Evolutionary conservation across 2,797 vertebrate genomes (phyloP).

Genomic region (Poeciliopsis gracilis): DNA sequence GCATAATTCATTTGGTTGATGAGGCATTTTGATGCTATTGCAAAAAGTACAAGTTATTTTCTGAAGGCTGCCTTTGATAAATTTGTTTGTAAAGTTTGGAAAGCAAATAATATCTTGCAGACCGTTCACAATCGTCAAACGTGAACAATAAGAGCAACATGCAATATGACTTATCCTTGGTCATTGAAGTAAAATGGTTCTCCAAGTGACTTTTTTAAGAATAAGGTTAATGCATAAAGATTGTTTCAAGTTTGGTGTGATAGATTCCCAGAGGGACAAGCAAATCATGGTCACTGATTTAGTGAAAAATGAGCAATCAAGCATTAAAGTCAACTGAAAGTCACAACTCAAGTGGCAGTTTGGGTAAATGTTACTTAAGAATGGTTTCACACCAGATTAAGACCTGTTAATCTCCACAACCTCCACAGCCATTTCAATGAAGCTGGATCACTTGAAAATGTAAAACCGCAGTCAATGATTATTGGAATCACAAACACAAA

Average conservation of each 20-base stretch:
- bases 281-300: constrained; percentile 4
- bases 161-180: not conserved
- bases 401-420: not conserved
- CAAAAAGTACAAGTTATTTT: not conserved
- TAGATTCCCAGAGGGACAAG: constrained; percentile 1
- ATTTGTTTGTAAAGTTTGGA: not conserved
- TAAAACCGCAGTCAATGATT: not conserved
- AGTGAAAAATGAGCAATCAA: not conserved
- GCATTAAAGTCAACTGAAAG: constrained; percentile 5
- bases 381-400: not conserved
- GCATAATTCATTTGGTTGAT: not conserved
- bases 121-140: not conserved
- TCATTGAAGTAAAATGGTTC: not conserved
- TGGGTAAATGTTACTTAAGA: not conserved
- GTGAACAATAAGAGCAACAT: not conserved
- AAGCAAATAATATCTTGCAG: not conserved
- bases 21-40: constrained; percentile 3
- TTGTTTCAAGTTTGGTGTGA: not conserved
- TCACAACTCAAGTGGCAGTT: not conserved
- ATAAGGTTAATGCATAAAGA: not conserved
- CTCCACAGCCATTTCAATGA: not conserved
- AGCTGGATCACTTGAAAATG: not conserved
- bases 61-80: not conserved
- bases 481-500: not conserved
- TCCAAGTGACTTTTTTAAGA: not conserved